phyloP scores from a whole-genome alignment of 2,888 invertebrate genomes.

The Timema podura region DNA sequence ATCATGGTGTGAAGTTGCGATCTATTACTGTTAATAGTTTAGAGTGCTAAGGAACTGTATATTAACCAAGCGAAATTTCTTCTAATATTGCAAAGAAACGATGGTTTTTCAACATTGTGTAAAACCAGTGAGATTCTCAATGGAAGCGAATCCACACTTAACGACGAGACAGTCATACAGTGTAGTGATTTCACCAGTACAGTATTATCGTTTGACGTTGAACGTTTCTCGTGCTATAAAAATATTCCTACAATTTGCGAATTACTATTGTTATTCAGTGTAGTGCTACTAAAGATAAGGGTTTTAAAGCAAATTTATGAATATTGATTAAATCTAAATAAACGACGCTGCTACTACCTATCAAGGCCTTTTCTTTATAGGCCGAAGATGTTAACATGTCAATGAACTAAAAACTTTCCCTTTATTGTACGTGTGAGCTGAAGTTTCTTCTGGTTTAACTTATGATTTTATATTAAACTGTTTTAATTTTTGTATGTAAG shows the following conservation, averaged over 20 bases:
- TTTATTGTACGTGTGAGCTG: no score
- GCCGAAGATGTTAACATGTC: no score
- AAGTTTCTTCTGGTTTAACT: no score
- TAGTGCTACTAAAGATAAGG: slow-evolving; percentile 4
- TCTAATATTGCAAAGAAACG: not conserved
- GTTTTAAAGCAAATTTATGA: no score
- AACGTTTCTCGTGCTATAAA: slow-evolving; percentile 18
- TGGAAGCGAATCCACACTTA: not conserved
- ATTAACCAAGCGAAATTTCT: not conserved
- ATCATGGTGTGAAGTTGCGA: slow-evolving; percentile 38
- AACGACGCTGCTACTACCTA: no score
- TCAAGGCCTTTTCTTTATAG: no score
- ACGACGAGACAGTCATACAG: not conserved
- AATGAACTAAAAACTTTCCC: no score
- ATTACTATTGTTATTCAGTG: slow-evolving; percentile 16
- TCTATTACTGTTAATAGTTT: no score
- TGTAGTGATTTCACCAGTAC: not conserved
- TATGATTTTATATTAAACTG: no score
- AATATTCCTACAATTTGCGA: slow-evolving; percentile 10
- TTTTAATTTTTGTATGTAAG: no score
- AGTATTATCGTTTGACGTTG: slow-evolving; percentile 15
- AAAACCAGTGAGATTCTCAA: slow-evolving; percentile 9
- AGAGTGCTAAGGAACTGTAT: not conserved
- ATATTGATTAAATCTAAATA: no score
- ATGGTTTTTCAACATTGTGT: slow-evolving; percentile 2